These are phyloP conservation scores for Hydrolagus affinis DNA, from an alignment of 2,113 vertebrate genomes.

Conservation along the genomic window DNA sequence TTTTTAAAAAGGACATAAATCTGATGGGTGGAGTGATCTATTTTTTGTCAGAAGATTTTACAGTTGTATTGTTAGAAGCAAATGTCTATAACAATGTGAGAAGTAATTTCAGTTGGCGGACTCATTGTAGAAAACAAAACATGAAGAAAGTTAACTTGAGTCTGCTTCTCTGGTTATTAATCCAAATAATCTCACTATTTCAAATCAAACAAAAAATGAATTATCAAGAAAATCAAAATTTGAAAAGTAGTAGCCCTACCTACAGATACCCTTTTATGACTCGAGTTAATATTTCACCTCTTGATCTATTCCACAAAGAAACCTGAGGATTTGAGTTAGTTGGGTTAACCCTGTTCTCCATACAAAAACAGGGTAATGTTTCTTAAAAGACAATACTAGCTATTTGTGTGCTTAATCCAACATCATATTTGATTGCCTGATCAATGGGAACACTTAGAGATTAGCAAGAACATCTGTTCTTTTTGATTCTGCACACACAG, in stretches of 20 bases:
- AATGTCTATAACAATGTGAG: not conserved
- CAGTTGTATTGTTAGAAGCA: not conserved
- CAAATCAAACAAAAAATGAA: not conserved
- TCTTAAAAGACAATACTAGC: not conserved
- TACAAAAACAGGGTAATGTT: not conserved
- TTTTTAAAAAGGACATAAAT: not conserved
- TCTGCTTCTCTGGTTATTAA: not conserved
- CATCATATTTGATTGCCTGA: not conserved
- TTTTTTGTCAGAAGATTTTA: not conserved
- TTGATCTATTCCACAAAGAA: not conserved
- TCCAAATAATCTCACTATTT: not conserved
- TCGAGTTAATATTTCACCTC: not conserved
- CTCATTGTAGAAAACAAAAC: not conserved
- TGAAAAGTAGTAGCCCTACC: not conserved
- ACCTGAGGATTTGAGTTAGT: not conserved
- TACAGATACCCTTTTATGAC: not conserved
- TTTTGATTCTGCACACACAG: conserved; percentile 48
- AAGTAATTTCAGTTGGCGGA: not conserved
- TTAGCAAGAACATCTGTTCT: conserved; percentile 45
- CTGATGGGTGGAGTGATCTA: too few relatives aligned
- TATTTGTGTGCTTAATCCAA: not conserved
- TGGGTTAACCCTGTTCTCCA: not conserved
- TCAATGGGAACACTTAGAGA: conserved; percentile 38
- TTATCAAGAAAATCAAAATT: not conserved
- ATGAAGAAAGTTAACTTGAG: too few relatives aligned